Percentiles rank a stretch among this genome's conserved stretches.
Conservation (phyloP, 2,113 vertebrate species). For the Puffinus mauretanicus region DNA sequence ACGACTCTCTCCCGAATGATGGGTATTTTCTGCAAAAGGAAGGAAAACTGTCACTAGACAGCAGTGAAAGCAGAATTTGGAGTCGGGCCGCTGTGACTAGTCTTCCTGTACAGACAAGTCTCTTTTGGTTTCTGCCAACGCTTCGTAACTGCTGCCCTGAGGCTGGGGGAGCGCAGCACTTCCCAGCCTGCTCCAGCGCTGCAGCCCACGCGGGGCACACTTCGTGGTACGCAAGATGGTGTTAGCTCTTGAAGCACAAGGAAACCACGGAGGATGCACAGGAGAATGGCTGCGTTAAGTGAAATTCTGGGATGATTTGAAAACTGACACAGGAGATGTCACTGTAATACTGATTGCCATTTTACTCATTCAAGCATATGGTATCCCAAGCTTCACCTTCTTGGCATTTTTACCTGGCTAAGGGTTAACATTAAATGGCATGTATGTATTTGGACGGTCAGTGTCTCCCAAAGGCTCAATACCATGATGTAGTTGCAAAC, state of each 20-base stretch:
- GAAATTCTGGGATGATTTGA: not conserved
- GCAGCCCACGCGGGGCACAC: fast-evolving
- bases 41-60: not conserved
- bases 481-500: not conserved
- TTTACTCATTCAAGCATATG: not conserved
- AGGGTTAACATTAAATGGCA: not conserved
- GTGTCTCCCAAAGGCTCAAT: not conserved
- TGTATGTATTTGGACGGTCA: not conserved
- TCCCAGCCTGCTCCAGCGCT: not conserved
- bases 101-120: not conserved
- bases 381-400: not conserved
- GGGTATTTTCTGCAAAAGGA: not conserved
- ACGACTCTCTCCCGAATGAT: not conserved
- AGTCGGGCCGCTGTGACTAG: not conserved
- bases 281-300: not conserved
- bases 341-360: not conserved
- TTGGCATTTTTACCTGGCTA: not conserved
- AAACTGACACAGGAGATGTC: not conserved
- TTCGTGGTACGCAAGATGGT: not conserved
- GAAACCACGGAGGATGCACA: not conserved
- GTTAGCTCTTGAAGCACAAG: not conserved
- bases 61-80: not conserved
- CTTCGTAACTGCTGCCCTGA: not conserved
- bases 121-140: not conserved
- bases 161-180: not conserved